These are phyloP conservation scores for Eueremaeus valkanovi DNA, from an alignment of 2,888 invertebrate species.

Conservation along the genomic window DNA sequence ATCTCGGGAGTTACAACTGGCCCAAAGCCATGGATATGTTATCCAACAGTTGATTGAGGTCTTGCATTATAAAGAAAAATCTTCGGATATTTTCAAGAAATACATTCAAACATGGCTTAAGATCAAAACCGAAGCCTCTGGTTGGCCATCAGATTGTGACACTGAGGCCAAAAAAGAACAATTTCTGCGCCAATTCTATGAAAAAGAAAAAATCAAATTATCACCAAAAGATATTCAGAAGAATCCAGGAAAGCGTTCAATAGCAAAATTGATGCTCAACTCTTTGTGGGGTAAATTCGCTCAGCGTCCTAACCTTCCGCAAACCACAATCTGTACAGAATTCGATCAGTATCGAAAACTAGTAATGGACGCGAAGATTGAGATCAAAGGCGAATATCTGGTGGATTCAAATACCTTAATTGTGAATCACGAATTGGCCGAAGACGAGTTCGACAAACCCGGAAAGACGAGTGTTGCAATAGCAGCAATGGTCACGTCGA, in stretches of 20 bases:
- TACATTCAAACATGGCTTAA: constrained; percentile 49
- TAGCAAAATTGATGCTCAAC: constrained; percentile 47
- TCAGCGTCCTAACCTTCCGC: constrained; percentile 37
- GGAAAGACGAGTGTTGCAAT: neutral
- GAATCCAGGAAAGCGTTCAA: constrained; percentile 45
- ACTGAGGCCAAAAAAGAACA: constrained; percentile 45
- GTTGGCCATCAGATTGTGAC: constrained; percentile 48
- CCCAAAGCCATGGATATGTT: constrained; percentile 48
- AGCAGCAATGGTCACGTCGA: constrained; percentile 51
- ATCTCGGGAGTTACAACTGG: constrained; percentile 48
- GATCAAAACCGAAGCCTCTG: constrained; percentile 49
- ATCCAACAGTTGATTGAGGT: constrained; percentile 48
- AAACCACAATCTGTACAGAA: constrained; percentile 38
- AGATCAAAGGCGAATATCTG: no score
- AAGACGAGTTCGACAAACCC: neutral
- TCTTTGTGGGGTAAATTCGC: constrained; percentile 48
- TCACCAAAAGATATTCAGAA: constrained; percentile 43
- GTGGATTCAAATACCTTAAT: neutral
- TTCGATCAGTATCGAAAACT: constrained; percentile 33
- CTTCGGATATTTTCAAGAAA: constrained; percentile 46
- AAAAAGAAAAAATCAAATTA: no score
- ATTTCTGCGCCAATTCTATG: constrained; percentile 45
- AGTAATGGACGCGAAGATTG: constrained; percentile 39
- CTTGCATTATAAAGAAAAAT: constrained; percentile 46
- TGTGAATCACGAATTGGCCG: neutral